Conservation (phyloP, 2,888 invertebrate species). For the Stegana nigrithorax region DNA sequence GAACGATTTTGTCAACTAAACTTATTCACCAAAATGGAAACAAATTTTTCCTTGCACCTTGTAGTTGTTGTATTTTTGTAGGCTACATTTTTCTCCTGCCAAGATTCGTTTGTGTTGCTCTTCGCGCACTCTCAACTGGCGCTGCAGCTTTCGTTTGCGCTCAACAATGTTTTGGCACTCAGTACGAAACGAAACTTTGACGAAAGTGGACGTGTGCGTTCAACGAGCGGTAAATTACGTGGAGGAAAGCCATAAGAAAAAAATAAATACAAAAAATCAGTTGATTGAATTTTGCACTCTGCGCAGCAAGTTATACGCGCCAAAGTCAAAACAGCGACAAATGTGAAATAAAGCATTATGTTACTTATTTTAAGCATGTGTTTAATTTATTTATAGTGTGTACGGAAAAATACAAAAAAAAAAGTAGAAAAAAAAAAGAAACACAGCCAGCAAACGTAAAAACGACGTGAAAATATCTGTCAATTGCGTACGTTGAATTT, state of each 20-base stretch:
- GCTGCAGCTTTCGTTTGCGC: too few species aligned
- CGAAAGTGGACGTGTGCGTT: constrained; percentile 36
- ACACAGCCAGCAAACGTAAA: too few species aligned
- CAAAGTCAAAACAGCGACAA: background rate
- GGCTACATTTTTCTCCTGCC: too few species aligned
- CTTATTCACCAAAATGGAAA: too few species aligned
- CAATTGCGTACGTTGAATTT: constrained; percentile 3
- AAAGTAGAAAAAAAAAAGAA: constrained; percentile 30
- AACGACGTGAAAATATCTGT: too few species aligned
- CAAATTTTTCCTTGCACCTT: too few species aligned
- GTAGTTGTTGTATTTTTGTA: too few species aligned
- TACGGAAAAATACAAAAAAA: background rate
- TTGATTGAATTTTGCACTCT: background rate
- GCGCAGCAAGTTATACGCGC: background rate
- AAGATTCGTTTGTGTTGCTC: background rate
- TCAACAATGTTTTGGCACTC: too few species aligned
- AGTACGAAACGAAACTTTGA: constrained; percentile 56
- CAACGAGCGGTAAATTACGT: constrained; percentile 41
- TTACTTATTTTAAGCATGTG: too few species aligned
- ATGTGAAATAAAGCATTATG: background rate
- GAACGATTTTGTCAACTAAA: too few species aligned
- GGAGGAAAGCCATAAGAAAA: constrained; percentile 29
- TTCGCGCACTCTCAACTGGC: too few species aligned
- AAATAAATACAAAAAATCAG: constrained; percentile 20
- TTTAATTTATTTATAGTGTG: constrained; percentile 19